phyloP scores from a whole-genome alignment of 2,113 vertebrate genomes.

The Archocentrus centrarchus region DNA sequence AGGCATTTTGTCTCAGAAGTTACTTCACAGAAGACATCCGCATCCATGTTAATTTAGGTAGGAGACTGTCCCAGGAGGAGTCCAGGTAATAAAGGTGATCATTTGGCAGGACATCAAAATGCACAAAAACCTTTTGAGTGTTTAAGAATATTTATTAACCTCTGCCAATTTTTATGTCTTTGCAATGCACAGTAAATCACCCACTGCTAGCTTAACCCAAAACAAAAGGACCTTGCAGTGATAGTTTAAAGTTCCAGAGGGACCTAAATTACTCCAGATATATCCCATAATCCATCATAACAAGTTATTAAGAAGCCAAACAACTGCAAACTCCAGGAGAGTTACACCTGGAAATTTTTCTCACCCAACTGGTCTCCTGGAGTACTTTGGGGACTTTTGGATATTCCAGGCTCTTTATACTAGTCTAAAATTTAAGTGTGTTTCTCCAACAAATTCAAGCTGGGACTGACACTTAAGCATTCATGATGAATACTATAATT shows the following conservation, averaged over 20 bases:
- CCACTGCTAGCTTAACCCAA: neutral
- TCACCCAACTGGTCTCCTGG: neutral
- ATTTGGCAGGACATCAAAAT: neutral
- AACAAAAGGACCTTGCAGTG: neutral
- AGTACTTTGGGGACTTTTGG: neutral
- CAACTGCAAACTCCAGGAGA: neutral
- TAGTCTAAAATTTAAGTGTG: neutral
- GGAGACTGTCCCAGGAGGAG: neutral
- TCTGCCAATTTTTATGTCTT: slow-evolving; percentile 1
- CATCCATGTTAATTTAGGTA: neutral
- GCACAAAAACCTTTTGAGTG: neutral
- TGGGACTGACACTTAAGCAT: neutral
- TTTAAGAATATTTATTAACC: neutral
- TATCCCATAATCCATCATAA: slow-evolving; percentile 8
- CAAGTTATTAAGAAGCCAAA: neutral
- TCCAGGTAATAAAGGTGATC: slow-evolving; percentile 4
- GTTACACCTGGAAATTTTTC: neutral
- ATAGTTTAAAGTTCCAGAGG: neutral
- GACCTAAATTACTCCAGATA: neutral
- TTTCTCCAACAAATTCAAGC: neutral
- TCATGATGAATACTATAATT: neutral
- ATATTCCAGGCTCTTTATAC: neutral
- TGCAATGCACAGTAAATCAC: neutral
- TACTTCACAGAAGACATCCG: neutral
- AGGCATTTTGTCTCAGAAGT: slow-evolving; percentile 7